These are phyloP conservation scores for Operophtera brumata DNA, from an alignment of 2,888 invertebrate genomes.

Conservation along the genomic window DNA sequence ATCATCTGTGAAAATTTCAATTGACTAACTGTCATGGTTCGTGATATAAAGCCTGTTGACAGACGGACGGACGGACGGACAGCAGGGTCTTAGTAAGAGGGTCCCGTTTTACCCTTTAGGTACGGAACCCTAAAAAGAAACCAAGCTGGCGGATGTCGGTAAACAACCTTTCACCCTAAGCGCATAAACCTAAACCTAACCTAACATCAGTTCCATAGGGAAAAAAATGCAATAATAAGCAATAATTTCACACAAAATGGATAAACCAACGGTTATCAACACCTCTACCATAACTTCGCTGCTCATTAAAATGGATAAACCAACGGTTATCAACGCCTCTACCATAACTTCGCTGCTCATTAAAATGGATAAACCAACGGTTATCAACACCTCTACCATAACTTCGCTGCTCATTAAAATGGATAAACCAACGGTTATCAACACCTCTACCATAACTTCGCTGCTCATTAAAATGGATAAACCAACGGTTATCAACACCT, in stretches of 20 bases:
- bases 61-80: no score
- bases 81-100: no score
- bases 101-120: no score
- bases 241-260: background rate
- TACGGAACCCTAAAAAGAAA: no score
- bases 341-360: slow-evolving; percentile 21
- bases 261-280: slow-evolving; percentile 15
- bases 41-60: no score
- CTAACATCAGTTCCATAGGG: no score
- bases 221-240: background rate
- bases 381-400: slow-evolving; percentile 20
- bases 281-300: slow-evolving; percentile 16
- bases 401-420: slow-evolving; percentile 23
- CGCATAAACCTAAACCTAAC: no score
- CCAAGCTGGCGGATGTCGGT: no score
- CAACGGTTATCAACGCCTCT: slow-evolving; percentile 16
- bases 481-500: slow-evolving; percentile 18
- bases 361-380: slow-evolving; percentile 19
- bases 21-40: no score
- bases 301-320: slow-evolving; percentile 25
- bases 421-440: slow-evolving; percentile 20
- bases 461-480: slow-evolving; percentile 24
- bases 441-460: slow-evolving; percentile 18
- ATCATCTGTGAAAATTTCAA: no score
- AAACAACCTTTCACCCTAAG: no score